These are phyloP conservation scores for Muschampia plurimacula DNA, from an alignment of 2,888 invertebrate genomes.

Conservation along the genomic window DNA sequence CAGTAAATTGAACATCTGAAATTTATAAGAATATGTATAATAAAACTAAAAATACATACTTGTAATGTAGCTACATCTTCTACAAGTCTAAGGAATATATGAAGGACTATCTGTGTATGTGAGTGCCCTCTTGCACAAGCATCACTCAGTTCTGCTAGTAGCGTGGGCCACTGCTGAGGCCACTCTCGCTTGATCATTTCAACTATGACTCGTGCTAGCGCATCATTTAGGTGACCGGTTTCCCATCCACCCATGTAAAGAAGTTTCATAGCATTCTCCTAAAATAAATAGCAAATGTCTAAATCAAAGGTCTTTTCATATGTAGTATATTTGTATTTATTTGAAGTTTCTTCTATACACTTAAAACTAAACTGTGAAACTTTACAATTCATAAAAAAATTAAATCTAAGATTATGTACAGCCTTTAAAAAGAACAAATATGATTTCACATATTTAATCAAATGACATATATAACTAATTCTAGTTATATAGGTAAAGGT, in stretches of 20 bases:
- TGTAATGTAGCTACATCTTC: conserved; percentile 97
- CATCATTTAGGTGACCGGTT: conserved; percentile 93
- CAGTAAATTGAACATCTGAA: too few relatives aligned
- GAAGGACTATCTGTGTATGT: conserved; percentile 94
- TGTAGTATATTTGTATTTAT: too few relatives aligned
- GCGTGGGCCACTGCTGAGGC: conserved; percentile 98
- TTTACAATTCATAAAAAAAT: too few relatives aligned
- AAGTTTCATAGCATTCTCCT: conserved; percentile 95
- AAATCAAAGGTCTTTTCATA: too few relatives aligned
- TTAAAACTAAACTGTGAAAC: too few relatives aligned
- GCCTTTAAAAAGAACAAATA: too few relatives aligned
- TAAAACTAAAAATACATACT: conserved; percentile 63
- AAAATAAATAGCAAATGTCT: background rate
- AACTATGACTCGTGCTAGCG: conserved; percentile 95
- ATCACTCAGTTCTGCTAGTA: conserved; percentile 93
- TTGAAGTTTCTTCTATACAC: too few relatives aligned
- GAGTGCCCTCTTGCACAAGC: conserved; percentile 93
- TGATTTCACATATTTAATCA: too few relatives aligned
- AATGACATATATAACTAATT: too few relatives aligned
- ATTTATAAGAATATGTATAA: too few relatives aligned
- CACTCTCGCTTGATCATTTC: conserved; percentile 99
- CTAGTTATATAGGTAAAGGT: too few relatives aligned
- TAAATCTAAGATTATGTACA: too few relatives aligned
- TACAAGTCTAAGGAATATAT: conserved; percentile 94
- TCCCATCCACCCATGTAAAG: conserved; percentile 91